Evolutionary conservation across 2,888 invertebrate species (phyloP).

Genomic region (Netelia inedita): DNA sequence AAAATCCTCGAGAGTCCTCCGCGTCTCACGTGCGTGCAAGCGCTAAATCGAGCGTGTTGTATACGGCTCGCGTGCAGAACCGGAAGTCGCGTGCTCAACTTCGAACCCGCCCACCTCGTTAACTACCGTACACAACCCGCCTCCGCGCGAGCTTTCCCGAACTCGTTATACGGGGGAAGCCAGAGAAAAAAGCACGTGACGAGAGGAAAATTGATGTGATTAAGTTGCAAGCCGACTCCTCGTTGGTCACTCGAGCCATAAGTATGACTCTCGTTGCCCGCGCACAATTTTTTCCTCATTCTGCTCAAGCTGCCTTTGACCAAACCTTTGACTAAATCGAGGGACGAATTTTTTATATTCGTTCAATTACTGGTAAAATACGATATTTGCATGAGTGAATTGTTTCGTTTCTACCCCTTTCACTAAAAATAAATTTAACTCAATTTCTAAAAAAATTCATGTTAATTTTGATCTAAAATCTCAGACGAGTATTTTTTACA

Average conservation of each 20-base stretch:
- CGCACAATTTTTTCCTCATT: neutral
- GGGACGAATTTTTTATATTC: no score
- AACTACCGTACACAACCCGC: conserved; percentile 66
- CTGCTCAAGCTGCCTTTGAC: neutral
- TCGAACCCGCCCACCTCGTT: conserved; percentile 73
- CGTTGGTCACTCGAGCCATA: neutral
- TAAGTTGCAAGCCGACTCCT: conserved; percentile 6
- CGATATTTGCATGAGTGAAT: no score
- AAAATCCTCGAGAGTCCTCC: conserved; percentile 37
- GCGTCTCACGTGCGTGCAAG: conserved; percentile 58
- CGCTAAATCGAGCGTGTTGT: conserved; percentile 54
- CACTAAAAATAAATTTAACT: no score
- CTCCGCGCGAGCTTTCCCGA: conserved; percentile 45
- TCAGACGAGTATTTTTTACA: no score
- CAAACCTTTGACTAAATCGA: no score
- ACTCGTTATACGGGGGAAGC: conserved; percentile 45
- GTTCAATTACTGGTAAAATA: no score
- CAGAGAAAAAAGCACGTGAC: conserved; percentile 9
- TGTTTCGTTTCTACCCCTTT: no score
- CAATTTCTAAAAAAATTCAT: no score
- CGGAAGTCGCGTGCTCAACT: conserved; percentile 73
- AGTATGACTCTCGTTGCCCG: no score
- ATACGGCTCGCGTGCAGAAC: conserved; percentile 68
- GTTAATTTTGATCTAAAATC: no score
- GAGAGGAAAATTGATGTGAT: conserved; percentile 46